phyloP scores from a whole-genome alignment of 2,113 vertebrate genomes.

The Paradisaea rubra region DNA sequence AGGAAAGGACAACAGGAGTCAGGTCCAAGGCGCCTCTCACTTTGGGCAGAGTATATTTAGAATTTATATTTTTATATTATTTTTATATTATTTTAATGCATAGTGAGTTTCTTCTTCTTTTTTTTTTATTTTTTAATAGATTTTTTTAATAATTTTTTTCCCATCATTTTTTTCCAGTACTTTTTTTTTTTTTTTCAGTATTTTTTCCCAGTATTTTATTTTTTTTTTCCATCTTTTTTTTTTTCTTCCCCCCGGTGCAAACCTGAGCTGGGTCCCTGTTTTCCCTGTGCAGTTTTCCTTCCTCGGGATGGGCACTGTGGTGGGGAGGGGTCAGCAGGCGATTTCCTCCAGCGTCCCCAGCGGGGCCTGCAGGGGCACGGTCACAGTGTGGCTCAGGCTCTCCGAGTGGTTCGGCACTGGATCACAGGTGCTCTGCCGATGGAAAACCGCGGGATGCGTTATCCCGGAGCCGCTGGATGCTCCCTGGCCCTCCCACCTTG shows the following conservation, averaged over 20 bases:
- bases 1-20: constrained; percentile 60
- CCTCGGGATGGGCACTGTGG: constrained; percentile 23
- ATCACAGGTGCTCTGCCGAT: constrained; percentile 87
- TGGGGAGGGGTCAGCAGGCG: constrained; percentile 83
- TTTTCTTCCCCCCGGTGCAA: constrained; percentile 30
- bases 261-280: constrained; percentile 68
- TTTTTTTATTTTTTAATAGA: background rate
- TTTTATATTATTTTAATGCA: constrained; percentile 43
- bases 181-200: background rate
- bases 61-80: constrained; percentile 42
- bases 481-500: background rate
- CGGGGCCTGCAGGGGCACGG: constrained; percentile 89
- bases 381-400: constrained; percentile 96
- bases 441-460: background rate
- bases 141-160: background rate
- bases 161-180: background rate
- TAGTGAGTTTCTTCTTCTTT: constrained; percentile 44
- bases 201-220: background rate
- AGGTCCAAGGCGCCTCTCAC: constrained; percentile 68
- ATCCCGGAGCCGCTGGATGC: background rate
- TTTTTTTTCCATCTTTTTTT: background rate
- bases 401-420: constrained; percentile 93
- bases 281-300: constrained; percentile 54
- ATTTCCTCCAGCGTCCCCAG: constrained; percentile 94
- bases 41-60: constrained; percentile 70